Percentiles rank a stretch among this genome's conserved stretches.
phyloP scores from a whole-genome alignment of 2,797 vertebrate genomes.

The Crypturellus tataupa region DNA sequence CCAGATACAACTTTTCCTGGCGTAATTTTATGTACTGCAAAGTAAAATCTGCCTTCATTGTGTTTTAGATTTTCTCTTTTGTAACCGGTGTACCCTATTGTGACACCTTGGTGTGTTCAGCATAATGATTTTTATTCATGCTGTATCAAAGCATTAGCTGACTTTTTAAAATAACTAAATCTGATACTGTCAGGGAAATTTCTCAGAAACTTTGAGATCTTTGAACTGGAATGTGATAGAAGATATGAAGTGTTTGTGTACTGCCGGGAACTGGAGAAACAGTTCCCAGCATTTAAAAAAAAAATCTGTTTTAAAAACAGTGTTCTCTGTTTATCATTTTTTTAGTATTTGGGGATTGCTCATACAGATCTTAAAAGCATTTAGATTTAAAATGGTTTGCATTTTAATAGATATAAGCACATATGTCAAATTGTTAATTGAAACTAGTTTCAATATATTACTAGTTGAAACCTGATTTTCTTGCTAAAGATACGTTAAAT shows the following conservation, averaged over 20 bases:
- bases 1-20: background rate
- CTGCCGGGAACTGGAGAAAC: background rate
- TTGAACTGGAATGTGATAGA: background rate
- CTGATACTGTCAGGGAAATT: background rate
- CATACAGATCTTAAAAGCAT: background rate
- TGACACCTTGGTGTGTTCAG: background rate
- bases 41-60: background rate
- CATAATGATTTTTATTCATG: background rate
- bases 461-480: background rate
- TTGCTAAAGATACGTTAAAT: background rate
- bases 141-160: background rate
- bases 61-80: background rate
- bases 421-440: background rate
- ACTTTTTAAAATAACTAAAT: background rate
- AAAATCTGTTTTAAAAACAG: background rate
- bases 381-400: background rate
- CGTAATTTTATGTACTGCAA: background rate
- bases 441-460: background rate
- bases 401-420: background rate
- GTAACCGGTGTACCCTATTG: background rate
- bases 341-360: background rate
- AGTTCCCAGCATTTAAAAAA: background rate
- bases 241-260: rapidly evolving
- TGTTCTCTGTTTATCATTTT: background rate
- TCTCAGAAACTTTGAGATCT: background rate